Evolutionary conservation across 2,113 vertebrate genomes (phyloP).

Genomic region (Eidolon helvum): DNA sequence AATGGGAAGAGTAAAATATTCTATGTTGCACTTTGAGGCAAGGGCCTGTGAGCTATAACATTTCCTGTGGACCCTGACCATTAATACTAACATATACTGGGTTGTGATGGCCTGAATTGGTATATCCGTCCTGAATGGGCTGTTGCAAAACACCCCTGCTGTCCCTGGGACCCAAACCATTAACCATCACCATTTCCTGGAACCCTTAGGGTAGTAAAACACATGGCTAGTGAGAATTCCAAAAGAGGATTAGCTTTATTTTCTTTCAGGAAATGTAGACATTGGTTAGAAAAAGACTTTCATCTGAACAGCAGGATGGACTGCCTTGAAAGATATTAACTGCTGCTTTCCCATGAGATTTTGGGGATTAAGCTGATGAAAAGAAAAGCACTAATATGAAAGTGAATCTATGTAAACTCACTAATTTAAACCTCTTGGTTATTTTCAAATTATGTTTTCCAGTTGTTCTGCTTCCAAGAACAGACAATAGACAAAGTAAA

Average conservation of each 20-base stretch:
- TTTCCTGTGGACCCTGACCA: background rate
- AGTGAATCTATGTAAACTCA: background rate
- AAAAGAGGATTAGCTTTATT: background rate
- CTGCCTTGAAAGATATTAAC: background rate
- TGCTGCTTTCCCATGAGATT: background rate
- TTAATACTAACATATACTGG: background rate
- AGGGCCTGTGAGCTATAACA: background rate
- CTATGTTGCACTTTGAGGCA: background rate
- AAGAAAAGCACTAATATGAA: background rate
- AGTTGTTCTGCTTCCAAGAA: background rate
- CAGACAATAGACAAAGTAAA: background rate
- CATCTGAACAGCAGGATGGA: background rate
- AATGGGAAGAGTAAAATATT: background rate
- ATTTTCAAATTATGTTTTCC: background rate
- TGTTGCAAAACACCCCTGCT: background rate
- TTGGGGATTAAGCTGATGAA: background rate
- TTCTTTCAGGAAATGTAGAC: background rate
- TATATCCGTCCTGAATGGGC: background rate
- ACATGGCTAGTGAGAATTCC: background rate
- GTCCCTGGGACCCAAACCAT: background rate
- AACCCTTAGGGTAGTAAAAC: background rate
- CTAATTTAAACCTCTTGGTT: background rate
- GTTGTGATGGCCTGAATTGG: background rate
- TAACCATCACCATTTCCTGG: background rate
- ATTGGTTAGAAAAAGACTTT: background rate